Evolutionary conservation across 2,113 vertebrate species (phyloP), one percentile per base, ranked within the genome.

Genomic region (Andinoacara biseriatus): DNA sequence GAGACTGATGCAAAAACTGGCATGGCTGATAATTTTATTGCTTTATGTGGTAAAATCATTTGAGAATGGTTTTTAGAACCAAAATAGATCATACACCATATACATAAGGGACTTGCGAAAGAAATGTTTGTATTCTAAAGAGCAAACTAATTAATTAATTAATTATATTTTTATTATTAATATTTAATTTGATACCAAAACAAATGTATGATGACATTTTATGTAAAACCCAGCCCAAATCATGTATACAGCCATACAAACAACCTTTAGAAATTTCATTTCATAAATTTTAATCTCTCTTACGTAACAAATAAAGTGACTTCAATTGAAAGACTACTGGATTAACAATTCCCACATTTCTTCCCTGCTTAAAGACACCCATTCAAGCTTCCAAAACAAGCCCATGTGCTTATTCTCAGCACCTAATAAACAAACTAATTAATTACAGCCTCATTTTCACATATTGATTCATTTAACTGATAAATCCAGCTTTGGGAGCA

Each of bases 321-420:
- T 81, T 35, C 38, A n/a, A 18, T 15, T 54, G 38, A 80, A 35
- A 63, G 7, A 65, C 40, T 38, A 33, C 29, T 43, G 65, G 69
- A 86, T 78, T 15, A 80, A 58, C 24, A 54, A 33, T 24, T 40
- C 24, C 67, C 40, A 0, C 24, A 14, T 72, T 52, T 83, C 62
- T 15, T 35, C 35, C 18, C 54, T 31, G 74, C 24, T 85, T 38
- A 22, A 57, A 22, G 58, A 74, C 17, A 24, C 29, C 5, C 43
- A 52, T 40, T 88, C 74, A 75, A 74, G 74, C 57, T 78, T 74
- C 76, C 54, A 81, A 72, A 38, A 86, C 5, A 7, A 38, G 58
- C 58, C 74, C 75, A 72, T 65, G 77, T 33, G 49, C 52, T 85
- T n/a, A 85, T 38, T 77, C 26, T 35, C 7, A 15, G 7, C 31